phyloP scores from a whole-genome alignment of 2,113 vertebrate species.

The Laticauda laticaudata region DNA sequence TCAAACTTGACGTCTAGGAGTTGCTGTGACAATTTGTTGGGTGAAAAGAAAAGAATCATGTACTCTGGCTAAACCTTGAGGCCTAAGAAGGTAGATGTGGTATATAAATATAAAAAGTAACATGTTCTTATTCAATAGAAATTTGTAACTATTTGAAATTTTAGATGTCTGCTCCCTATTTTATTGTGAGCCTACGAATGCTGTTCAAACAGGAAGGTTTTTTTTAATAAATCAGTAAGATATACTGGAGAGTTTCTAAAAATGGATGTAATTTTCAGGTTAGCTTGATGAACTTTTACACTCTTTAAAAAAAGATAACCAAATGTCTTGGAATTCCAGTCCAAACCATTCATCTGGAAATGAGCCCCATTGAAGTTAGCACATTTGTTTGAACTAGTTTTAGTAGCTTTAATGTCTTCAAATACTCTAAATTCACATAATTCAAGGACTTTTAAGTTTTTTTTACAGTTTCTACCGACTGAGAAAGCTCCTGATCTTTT shows the following conservation, averaged over 20 bases:
- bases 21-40: background rate
- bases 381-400: background rate
- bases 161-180: background rate
- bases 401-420: background rate
- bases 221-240: background rate
- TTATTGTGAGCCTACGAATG: background rate
- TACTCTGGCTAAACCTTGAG: background rate
- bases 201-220: background rate
- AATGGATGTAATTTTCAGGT: background rate
- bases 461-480: background rate
- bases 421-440: background rate
- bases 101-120: background rate
- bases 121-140: background rate
- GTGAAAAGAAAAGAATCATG: background rate
- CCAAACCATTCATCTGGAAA: constrained; percentile 1
- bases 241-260: background rate
- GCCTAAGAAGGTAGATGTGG: background rate
- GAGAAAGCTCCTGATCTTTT: background rate
- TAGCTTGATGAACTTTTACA: background rate
- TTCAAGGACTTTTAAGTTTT: background rate
- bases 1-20: background rate
- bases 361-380: background rate
- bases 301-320: background rate
- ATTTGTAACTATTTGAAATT: background rate
- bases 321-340: background rate